Conservation (phyloP, 1,140 invertebrate species). For the Drosophila auraria region DNA sequence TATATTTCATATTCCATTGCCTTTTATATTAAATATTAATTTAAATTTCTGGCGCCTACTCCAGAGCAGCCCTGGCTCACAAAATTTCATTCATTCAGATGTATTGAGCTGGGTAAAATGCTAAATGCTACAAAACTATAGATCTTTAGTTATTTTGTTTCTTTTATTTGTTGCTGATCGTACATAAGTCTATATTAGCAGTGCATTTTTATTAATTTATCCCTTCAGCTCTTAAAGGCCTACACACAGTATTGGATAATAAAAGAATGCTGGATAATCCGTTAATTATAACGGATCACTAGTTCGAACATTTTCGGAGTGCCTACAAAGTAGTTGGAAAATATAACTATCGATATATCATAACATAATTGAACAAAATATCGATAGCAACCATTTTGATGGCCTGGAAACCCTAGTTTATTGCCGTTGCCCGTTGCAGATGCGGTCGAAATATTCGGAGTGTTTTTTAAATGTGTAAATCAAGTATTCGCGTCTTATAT, state of each 20-base stretch:
- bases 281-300: no score
- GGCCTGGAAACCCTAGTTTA: slow-evolving; percentile 11
- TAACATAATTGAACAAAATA: neutral
- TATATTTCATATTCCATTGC: no score
- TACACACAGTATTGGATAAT: no score
- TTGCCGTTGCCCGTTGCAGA: slow-evolving; percentile 32
- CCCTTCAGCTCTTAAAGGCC: no score
- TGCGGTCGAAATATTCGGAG: slow-evolving; percentile 33
- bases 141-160: neutral
- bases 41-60: neutral
- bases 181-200: no score
- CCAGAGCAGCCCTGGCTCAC: neutral
- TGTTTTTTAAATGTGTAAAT: slow-evolving; percentile 40
- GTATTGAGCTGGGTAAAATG: neutral
- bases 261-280: no score
- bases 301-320: no score
- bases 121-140: neutral
- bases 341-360: slow-evolving; percentile 7
- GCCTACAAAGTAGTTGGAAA: no score
- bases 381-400: neutral
- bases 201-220: no score
- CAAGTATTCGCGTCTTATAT: neutral
- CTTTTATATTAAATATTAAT: no score
- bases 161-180: no score
- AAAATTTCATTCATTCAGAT: neutral